phyloP scores from a whole-genome alignment of 2,113 vertebrate species.

The Oxyruncus cristatus region DNA sequence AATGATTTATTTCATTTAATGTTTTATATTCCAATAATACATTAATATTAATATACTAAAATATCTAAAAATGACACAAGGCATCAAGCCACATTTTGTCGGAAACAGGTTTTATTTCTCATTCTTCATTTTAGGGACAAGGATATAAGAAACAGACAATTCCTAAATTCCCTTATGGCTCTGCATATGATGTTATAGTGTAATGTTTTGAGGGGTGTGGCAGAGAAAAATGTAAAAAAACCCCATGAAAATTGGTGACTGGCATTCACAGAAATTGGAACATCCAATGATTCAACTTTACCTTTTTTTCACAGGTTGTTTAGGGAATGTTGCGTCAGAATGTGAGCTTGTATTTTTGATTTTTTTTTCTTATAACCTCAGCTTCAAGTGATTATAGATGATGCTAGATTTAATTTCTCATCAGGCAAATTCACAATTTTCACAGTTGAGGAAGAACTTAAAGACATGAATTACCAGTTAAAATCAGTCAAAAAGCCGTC shows the following conservation, averaged over 20 bases:
- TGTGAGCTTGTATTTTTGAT: neutral
- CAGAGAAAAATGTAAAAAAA: neutral
- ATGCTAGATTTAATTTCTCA: neutral
- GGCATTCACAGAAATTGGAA: neutral
- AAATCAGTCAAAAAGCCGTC: neutral
- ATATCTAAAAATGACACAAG: neutral
- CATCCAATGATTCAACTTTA: neutral
- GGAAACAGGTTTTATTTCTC: neutral
- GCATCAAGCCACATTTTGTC: neutral
- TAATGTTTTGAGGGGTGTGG: neutral
- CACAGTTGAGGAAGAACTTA: neutral
- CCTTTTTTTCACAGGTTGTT: neutral
- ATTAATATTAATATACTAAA: neutral
- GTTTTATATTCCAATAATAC: neutral
- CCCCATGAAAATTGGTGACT: neutral
- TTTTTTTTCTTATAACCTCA: neutral
- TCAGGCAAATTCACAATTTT: neutral
- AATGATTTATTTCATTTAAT: neutral
- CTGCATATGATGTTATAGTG: neutral
- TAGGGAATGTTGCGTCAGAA: neutral
- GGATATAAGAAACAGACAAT: neutral
- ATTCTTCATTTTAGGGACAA: neutral
- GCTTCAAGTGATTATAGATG: neutral
- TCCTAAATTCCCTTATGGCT: neutral
- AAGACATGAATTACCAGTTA: neutral